Conservation (phyloP, 2,797 vertebrate species). For the Sebastes vulpes region DNA sequence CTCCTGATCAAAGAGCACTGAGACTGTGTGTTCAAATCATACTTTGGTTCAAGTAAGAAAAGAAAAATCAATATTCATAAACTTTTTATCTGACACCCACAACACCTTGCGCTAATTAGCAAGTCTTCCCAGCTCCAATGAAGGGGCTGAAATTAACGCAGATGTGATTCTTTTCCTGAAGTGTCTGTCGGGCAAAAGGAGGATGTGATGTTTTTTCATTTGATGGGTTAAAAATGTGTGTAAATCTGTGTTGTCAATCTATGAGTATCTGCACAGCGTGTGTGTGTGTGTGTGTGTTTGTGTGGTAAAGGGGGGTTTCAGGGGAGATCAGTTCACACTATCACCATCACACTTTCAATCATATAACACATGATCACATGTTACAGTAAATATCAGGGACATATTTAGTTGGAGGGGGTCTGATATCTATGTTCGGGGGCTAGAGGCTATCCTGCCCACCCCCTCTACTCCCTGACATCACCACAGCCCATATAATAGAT, state of each 20-base stretch:
- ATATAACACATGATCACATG: slow-evolving; percentile 84
- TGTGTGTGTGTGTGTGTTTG: neutral
- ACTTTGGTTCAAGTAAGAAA: slow-evolving; percentile 81
- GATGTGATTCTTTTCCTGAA: slow-evolving; percentile 42
- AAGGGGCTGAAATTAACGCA: slow-evolving; percentile 36
- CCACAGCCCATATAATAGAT: slow-evolving; percentile 86
- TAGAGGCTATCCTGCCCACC: slow-evolving; percentile 72
- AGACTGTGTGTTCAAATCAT: slow-evolving; percentile 75
- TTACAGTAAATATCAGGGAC: slow-evolving; percentile 84
- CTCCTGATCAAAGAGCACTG: slow-evolving; percentile 81
- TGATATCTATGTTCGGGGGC: slow-evolving; percentile 79
- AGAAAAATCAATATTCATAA: slow-evolving; percentile 80
- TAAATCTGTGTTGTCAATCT: slow-evolving; percentile 21
- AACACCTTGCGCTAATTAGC: slow-evolving; percentile 72
- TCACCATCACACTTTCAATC: slow-evolving; percentile 84
- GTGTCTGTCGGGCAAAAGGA: slow-evolving; percentile 26
- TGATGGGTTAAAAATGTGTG: slow-evolving; percentile 23
- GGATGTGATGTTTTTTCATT: slow-evolving; percentile 39
- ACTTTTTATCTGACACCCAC: slow-evolving; percentile 64
- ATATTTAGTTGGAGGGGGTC: slow-evolving; percentile 68
- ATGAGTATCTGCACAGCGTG: slow-evolving; percentile 30
- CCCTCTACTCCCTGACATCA: slow-evolving; percentile 84
- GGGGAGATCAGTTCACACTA: slow-evolving; percentile 77
- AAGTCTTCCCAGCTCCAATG: slow-evolving; percentile 43
- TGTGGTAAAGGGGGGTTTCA: neutral